These are phyloP conservation scores for Stichodactyla helianthus DNA, from an alignment of 64 coral and sea anemone species.

Conservation along the genomic window DNA sequence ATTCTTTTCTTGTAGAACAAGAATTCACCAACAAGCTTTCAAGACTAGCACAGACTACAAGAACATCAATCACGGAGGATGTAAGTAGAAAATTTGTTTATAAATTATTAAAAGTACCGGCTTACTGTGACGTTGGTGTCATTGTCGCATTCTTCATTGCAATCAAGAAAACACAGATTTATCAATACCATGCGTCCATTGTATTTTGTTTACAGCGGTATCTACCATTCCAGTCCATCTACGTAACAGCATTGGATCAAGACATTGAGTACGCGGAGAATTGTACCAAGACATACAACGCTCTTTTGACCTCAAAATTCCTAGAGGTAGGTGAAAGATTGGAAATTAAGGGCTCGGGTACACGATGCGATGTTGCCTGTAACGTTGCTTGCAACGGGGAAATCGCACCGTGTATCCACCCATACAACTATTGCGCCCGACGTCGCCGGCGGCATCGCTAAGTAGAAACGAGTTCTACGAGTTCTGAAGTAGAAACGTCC, in stretches of 20 bases:
- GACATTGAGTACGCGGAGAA: constrained; percentile 86
- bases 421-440: no score
- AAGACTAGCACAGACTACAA: constrained; percentile 79
- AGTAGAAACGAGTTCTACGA: no score
- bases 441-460: no score
- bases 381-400: no score
- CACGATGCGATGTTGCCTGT: no score
- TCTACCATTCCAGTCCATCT: constrained; percentile 95
- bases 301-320: constrained; percentile 67
- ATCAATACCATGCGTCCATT: background rate
- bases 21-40: constrained; percentile 85
- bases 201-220: constrained; percentile 54
- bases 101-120: no score
- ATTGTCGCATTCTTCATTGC: no score
- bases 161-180: no score
- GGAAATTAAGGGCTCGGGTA: no score
- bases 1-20: constrained; percentile 45
- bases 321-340: constrained; percentile 58
- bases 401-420: no score
- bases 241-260: constrained; percentile 89
- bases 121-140: no score
- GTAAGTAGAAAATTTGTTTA: constrained; percentile 22
- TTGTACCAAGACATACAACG: constrained; percentile 50
- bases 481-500: no score
- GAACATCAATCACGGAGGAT: constrained; percentile 72